A percentile compares a stretch with the other conserved stretches of the same genome.
Conservation (phyloP, 2,888 invertebrate species). For the Helleia helle region DNA sequence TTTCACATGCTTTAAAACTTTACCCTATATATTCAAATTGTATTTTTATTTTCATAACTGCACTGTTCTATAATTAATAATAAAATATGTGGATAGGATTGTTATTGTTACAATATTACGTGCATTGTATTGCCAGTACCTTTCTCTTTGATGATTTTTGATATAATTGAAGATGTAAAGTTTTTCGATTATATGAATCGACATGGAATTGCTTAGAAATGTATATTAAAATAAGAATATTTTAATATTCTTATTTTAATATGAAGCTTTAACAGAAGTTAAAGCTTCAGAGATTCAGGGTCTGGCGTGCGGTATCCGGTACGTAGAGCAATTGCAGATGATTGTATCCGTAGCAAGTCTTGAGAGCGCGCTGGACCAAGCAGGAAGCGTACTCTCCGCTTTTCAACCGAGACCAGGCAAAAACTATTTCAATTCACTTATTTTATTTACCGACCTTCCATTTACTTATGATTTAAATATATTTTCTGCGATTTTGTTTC, state of each 20-base stretch:
- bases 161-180: too few relatives aligned
- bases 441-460: not conserved
- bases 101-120: too few relatives aligned
- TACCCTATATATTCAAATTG: not conserved
- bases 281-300: conserved; percentile 10
- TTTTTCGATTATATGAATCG: too few relatives aligned
- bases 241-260: too few relatives aligned
- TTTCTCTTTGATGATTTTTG: too few relatives aligned
- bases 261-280: too few relatives aligned
- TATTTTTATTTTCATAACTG: not conserved
- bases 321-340: conserved; percentile 19
- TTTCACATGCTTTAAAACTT: conserved; percentile 14
- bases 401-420: conserved; percentile 9
- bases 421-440: conserved; percentile 9
- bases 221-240: conserved; percentile 4
- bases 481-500: too few relatives aligned
- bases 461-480: conserved; percentile 1
- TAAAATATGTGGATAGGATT: not conserved
- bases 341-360: conserved; percentile 19
- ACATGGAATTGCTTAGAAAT: too few relatives aligned
- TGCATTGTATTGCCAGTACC: too few relatives aligned
- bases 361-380: conserved; percentile 22
- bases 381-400: conserved; percentile 23
- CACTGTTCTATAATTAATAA: not conserved
- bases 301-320: conserved; percentile 14